phyloP scores from a whole-genome alignment of 2,797 vertebrate genomes.

The Simalia tracyae region DNA sequence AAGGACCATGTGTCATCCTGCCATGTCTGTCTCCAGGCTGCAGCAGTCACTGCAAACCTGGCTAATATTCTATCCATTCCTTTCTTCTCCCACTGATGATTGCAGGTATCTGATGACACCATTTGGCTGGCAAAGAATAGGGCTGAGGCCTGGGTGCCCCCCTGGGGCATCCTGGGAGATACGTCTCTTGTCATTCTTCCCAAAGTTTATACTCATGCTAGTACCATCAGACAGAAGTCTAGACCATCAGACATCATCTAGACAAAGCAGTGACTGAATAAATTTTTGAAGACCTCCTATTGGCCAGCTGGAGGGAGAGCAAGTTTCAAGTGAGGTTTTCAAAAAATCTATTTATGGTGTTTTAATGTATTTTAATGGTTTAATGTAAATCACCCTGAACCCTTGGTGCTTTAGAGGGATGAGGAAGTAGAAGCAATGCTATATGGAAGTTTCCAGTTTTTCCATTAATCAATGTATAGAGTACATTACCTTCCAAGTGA shows the following conservation, averaged over 20 bases:
- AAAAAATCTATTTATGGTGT: neutral
- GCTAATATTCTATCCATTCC: neutral
- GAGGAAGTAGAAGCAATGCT: neutral
- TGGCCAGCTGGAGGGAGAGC: neutral
- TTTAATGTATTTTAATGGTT: neutral
- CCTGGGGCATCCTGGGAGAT: neutral
- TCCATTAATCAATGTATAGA: neutral
- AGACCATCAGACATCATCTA: too few species aligned
- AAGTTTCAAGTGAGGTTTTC: neutral
- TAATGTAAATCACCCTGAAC: neutral
- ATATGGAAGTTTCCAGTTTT: neutral
- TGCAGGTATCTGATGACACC: neutral
- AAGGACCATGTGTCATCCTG: neutral
- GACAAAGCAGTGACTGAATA: neutral
- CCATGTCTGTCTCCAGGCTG: neutral
- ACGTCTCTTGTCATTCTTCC: neutral
- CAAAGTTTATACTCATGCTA: neutral
- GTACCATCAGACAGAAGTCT: neutral
- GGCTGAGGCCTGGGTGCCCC: neutral
- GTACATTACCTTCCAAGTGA: neutral
- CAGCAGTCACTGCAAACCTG: neutral
- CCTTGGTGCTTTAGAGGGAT: neutral
- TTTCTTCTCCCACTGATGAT: neutral
- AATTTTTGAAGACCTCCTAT: neutral
- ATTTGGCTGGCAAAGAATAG: neutral